Percentiles rank a stretch among this genome's conserved stretches.
Conservation (phyloP, 2,888 invertebrate species). For the Miltochrista miniata region DNA sequence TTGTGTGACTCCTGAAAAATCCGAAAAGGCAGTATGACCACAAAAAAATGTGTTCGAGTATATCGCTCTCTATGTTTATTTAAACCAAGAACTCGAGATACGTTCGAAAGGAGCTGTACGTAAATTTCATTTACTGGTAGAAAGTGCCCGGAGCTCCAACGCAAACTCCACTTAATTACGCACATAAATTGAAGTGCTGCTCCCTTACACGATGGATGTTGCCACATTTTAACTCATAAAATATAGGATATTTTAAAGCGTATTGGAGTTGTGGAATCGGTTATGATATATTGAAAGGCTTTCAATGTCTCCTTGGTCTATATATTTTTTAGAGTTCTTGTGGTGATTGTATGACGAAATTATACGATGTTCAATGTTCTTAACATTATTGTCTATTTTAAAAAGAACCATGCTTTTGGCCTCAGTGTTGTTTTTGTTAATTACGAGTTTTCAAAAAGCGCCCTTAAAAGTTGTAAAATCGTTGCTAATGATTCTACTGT, state of each 20-base stretch:
- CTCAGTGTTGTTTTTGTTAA: too few species aligned
- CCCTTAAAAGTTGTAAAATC: too few species aligned
- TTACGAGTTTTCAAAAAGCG: too few species aligned
- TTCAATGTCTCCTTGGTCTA: not conserved
- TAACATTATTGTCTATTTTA: too few species aligned
- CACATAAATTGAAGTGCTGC: slow-evolving; percentile 82
- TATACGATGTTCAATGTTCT: too few species aligned
- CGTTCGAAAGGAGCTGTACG: slow-evolving; percentile 77
- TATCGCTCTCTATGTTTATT: slow-evolving; percentile 39
- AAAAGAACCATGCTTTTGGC: too few species aligned
- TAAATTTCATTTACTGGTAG: slow-evolving; percentile 81
- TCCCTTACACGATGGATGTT: slow-evolving; percentile 72
- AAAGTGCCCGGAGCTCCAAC: slow-evolving; percentile 76
- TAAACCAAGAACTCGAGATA: slow-evolving; percentile 54
- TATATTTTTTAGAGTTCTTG: too few species aligned
- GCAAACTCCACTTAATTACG: slow-evolving; percentile 83
- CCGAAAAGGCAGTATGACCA: too few species aligned
- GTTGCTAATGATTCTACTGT: too few species aligned
- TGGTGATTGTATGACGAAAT: too few species aligned
- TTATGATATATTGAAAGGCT: not conserved
- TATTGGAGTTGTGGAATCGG: slow-evolving; percentile 10
- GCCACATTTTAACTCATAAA: slow-evolving; percentile 72
- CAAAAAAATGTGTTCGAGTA: slow-evolving; percentile 7
- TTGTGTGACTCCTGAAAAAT: too few species aligned
- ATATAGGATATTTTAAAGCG: slow-evolving; percentile 53